A percentile compares a stretch with the other conserved stretches of the same genome.
phyloP scores from a whole-genome alignment of 2,797 vertebrate species.

The Sebastes miniatus region DNA sequence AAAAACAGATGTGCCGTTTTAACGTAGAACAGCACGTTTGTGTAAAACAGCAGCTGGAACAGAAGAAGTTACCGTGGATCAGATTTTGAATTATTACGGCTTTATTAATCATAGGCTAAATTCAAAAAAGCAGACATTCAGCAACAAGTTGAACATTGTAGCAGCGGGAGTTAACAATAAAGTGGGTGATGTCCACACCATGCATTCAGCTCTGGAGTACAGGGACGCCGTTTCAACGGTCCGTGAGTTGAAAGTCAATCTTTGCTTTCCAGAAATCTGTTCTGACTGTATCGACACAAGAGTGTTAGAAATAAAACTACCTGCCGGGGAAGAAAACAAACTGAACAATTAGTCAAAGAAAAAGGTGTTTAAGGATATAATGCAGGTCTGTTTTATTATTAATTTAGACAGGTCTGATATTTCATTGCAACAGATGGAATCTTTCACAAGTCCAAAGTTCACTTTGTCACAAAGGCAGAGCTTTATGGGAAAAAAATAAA shows the following conservation, averaged over 20 bases:
- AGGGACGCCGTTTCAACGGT: slow-evolving; percentile 43
- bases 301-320: slow-evolving; percentile 21
- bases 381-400: slow-evolving; percentile 75
- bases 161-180: slow-evolving; percentile 80
- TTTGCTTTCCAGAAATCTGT: slow-evolving; percentile 50
- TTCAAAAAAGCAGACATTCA: slow-evolving; percentile 86
- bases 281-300: neutral
- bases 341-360: slow-evolving; percentile 42
- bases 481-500: slow-evolving; percentile 57
- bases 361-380: slow-evolving; percentile 68
- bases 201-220: slow-evolving; percentile 74
- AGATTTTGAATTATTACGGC: slow-evolving; percentile 73
- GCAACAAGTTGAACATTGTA: slow-evolving; percentile 83
- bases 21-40: neutral
- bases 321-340: slow-evolving; percentile 21
- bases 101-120: slow-evolving; percentile 84
- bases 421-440: slow-evolving; percentile 73
- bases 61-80: slow-evolving; percentile 61
- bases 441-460: slow-evolving; percentile 68
- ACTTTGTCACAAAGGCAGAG: slow-evolving; percentile 67
- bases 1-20: neutral
- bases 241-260: slow-evolving; percentile 38
- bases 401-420: slow-evolving; percentile 71
- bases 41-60: slow-evolving; percentile 19
- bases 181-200: slow-evolving; percentile 77